These are phyloP conservation scores for Drosophila paucipuncta DNA, from an alignment of 2,888 invertebrate species.

Conservation along the genomic window DNA sequence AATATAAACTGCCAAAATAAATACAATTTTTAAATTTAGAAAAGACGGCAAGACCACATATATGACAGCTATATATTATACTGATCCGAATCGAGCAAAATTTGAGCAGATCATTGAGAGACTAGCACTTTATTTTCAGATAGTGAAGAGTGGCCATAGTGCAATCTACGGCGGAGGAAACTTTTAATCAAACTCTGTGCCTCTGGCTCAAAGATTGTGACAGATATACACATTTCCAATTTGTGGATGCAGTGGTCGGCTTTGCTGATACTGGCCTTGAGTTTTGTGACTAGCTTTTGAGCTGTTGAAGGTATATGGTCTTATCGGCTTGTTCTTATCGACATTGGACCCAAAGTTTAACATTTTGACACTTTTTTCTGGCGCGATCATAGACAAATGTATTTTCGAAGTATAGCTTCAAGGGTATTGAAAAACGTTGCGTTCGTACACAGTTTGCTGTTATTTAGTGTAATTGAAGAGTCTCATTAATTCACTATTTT, in stretches of 20 bases:
- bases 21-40: neutral
- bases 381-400: too few species aligned
- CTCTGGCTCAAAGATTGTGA: neutral
- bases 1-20: neutral
- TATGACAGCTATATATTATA: neutral
- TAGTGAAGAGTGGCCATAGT: neutral
- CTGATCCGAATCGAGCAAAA: neutral
- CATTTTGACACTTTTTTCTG: neutral
- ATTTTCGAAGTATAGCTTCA: neutral
- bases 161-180: neutral
- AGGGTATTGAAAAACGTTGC: neutral
- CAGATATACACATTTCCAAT: neutral
- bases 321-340: neutral
- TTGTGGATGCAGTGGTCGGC: neutral
- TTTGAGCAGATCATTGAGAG: neutral
- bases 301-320: neutral
- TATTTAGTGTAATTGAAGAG: neutral
- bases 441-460: neutral
- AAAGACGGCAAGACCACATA: neutral
- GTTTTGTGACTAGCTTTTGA: neutral
- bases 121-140: neutral
- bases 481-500: neutral
- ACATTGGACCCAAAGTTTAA: neutral
- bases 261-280: neutral
- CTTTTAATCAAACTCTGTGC: neutral